These are phyloP conservation scores for Gobio gobio DNA, from an alignment of 2,113 vertebrate genomes.

Conservation along the genomic window DNA sequence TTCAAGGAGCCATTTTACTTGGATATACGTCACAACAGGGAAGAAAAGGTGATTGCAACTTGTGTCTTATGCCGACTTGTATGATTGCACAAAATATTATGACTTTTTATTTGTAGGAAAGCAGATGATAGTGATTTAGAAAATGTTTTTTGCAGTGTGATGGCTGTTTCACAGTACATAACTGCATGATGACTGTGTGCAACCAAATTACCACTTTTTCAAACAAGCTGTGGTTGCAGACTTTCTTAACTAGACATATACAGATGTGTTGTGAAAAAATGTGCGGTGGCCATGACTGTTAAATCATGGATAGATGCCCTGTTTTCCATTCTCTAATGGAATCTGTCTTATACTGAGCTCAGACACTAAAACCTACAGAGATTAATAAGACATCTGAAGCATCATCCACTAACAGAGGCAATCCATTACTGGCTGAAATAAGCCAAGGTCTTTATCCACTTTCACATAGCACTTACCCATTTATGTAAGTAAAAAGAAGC, in stretches of 20 bases:
- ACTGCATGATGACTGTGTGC: background rate
- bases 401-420: background rate
- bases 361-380: background rate
- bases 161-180: background rate
- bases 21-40: too few species aligned
- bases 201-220: background rate
- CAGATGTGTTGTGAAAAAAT: conserved; percentile 5
- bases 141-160: background rate
- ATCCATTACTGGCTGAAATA: conserved; percentile 7
- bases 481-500: background rate
- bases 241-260: background rate
- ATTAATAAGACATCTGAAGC: background rate
- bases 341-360: background rate
- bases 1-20: too few species aligned
- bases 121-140: background rate
- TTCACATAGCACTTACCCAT: conserved; percentile 10
- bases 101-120: background rate
- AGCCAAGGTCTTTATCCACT: background rate
- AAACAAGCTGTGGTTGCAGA: too few species aligned
- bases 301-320: background rate
- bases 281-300: background rate
- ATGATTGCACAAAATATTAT: background rate
- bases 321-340: conserved; percentile 23
- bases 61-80: too few species aligned
- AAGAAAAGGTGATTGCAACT: too few species aligned